A percentile compares a stretch with the other conserved stretches of the same genome.
Conservation (phyloP, 2,888 invertebrate genomes). For the Hecatera dysodea region DNA sequence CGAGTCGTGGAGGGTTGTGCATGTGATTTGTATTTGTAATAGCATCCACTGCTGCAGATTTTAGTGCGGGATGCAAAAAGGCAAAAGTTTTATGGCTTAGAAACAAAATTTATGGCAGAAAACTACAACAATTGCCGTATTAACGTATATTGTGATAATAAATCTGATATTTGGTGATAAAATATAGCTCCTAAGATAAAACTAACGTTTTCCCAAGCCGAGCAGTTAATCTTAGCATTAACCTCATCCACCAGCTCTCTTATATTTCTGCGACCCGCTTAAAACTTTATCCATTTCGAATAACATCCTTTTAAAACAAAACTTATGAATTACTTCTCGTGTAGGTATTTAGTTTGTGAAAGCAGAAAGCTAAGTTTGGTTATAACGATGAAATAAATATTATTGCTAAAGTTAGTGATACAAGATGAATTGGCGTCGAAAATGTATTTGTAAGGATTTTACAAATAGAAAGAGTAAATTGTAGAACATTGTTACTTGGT, state of each 20-base stretch:
- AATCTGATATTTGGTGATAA: constrained; percentile 40
- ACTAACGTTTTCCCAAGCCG: constrained; percentile 49
- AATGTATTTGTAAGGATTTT: background rate
- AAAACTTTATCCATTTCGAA: constrained; percentile 62
- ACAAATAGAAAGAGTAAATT: background rate
- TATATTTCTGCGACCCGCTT: constrained; percentile 56
- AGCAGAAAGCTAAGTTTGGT: constrained; percentile 27
- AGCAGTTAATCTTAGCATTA: constrained; percentile 54
- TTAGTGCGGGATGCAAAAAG: constrained; percentile 36
- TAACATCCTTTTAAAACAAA: constrained; percentile 55
- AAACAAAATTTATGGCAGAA: constrained; percentile 35
- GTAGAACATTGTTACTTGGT: background rate
- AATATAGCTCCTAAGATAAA: constrained; percentile 43
- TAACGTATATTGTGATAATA: constrained; percentile 50
- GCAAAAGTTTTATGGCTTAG: constrained; percentile 41
- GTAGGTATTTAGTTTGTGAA: constrained; percentile 36
- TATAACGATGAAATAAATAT: constrained; percentile 4
- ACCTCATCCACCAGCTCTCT: constrained; percentile 41
- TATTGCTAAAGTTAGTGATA: background rate
- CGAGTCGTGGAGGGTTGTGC: constrained; percentile 22
- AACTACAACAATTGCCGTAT: constrained; percentile 43
- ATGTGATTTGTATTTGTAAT: constrained; percentile 57
- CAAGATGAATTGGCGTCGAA: background rate
- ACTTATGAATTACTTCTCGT: constrained; percentile 56
- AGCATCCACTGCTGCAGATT: constrained; percentile 24